phyloP scores from a whole-genome alignment of 2,888 invertebrate species.

The Harpalus rubripes region DNA sequence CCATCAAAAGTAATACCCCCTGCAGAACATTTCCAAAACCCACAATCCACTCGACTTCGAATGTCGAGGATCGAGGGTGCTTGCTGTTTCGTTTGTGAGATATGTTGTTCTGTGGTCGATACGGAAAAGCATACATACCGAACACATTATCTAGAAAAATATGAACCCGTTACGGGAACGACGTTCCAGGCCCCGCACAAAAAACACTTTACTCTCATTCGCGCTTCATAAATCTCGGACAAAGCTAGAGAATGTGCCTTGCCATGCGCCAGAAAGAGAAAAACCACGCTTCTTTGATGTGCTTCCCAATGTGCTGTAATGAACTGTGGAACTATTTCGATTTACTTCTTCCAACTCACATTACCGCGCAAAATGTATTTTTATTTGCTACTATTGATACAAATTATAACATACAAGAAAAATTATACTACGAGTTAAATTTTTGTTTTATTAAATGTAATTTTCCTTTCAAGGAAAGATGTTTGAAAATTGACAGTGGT shows the following conservation, averaged over 20 bases:
- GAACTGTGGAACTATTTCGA: conserved; percentile 50
- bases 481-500: background rate
- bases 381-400: background rate
- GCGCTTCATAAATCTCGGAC: conserved; percentile 73
- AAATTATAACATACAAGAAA: too few species aligned
- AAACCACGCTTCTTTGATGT: conserved; percentile 18
- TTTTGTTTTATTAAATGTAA: too few species aligned
- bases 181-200: conserved; percentile 43
- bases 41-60: conserved; percentile 56
- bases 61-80: background rate
- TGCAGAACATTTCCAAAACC: conserved; percentile 58
- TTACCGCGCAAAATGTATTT: background rate
- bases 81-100: conserved; percentile 54
- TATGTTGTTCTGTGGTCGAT: conserved; percentile 45
- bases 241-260: conserved; percentile 69
- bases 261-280: background rate
- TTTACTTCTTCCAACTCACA: conserved; percentile 31
- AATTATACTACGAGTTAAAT: too few species aligned
- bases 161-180: conserved; percentile 65
- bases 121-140: conserved; percentile 56
- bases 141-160: conserved; percentile 67
- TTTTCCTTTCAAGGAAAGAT: too few species aligned
- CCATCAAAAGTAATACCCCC: conserved; percentile 61
- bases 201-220: conserved; percentile 69
- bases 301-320: conserved; percentile 42